Base-by-base conservation (phyloP, 2,113 vertebrate species). In the Benitochromis conjunctus region DNA sequence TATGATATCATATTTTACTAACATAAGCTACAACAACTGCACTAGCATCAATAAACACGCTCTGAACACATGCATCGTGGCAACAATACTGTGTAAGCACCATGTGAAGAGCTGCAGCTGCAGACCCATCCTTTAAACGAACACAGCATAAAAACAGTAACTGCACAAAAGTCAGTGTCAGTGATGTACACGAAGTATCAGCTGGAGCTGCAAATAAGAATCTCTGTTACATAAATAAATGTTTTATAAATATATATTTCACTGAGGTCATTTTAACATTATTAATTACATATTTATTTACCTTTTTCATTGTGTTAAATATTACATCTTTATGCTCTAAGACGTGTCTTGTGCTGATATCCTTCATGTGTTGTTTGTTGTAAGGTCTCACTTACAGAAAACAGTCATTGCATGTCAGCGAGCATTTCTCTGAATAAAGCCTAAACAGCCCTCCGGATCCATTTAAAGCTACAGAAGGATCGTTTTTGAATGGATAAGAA, bases 21-120 rank as follows among this genome's bases (percentile, higher is more conserved):
- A 12, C 5, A 5, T 46, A 13, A 46, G 53, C 18, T 19, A 8
- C 48, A 54, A 1, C 6, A 13, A 24, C 54, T 24, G 54, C 21
- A 26, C 4, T 21, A 55, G 12, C 24, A 29, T 29, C 24, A 57
- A 29, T 29, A 0, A 0, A 0, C 24, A 57, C 12, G 0, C 7
- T 14, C 24, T 58, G 24, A 29, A 58, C 29, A 58, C 56, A 5
- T 57, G 24, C 24, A 57, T 55, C n/a, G n/a, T n/a, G n/a, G n/a
- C n/a, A n/a, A n/a, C n/a, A n/a, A n/a, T n/a, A n/a, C n/a, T 21
- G 11, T 21, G 16, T 55, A 3, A 21, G 54, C 10, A 55, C 21
- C 53, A 55, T 55, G n/a, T 55, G 21, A 0, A 55, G 19, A 21
- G 53, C 53, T 21, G 9, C 9, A 21, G n/a, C 21, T 55, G 53